These are phyloP conservation scores for Gallinago nigripennis DNA, from an alignment of 2,797 vertebrate genomes.

Conservation along the genomic window DNA sequence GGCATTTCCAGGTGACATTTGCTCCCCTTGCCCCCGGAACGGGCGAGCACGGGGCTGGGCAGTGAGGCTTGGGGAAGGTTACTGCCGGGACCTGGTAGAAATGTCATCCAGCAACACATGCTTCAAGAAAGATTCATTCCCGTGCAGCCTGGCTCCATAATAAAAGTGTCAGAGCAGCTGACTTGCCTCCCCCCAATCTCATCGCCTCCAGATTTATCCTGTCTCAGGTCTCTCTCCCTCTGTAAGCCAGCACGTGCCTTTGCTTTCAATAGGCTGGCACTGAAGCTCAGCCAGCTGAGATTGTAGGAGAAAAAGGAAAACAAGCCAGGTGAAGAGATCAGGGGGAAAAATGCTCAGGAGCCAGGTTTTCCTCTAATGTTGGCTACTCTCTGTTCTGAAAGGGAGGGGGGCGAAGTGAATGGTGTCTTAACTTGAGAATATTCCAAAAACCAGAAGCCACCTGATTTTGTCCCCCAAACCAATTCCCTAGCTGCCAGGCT, in stretches of 20 bases:
- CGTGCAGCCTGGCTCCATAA: constrained; percentile 40
- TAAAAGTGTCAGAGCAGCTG: constrained; percentile 45
- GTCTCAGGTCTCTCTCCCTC: constrained; percentile 24
- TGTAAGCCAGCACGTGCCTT: neutral
- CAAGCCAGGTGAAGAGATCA: neutral
- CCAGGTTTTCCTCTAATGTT: neutral
- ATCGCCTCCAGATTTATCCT: constrained; percentile 43
- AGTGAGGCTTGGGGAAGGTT: neutral
- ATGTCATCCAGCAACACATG: constrained; percentile 25
- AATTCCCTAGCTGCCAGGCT: neutral
- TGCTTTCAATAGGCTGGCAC: constrained; percentile 15
- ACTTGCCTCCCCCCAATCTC: neutral
- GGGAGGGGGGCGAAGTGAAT: neutral
- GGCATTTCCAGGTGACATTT: neutral
- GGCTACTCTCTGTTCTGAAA: neutral
- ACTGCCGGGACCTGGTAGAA: constrained; percentile 23
- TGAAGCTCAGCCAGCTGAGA: neutral
- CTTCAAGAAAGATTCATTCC: constrained; percentile 40
- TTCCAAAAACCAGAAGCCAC: neutral
- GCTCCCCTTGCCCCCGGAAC: neutral
- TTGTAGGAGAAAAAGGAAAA: neutral
- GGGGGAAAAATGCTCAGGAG: neutral
- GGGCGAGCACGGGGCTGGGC: neutral
- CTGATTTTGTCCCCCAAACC: neutral
- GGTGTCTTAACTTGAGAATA: neutral